A percentile compares a stretch with the other conserved stretches of the same genome.
phyloP scores from a whole-genome alignment of 2,797 vertebrate species.

The Clarias laeviceps region DNA sequence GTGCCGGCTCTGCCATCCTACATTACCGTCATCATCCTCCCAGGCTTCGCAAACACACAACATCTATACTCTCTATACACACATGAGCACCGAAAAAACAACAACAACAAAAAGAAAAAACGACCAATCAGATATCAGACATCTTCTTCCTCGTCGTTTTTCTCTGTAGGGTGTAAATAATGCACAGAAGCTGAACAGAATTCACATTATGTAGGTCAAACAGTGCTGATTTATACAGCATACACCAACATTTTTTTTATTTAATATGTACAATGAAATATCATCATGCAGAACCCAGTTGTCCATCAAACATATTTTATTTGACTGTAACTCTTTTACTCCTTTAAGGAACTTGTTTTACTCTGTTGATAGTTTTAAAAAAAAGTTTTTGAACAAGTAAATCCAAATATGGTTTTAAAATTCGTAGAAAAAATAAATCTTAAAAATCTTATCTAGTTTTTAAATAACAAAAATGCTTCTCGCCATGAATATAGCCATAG shows the following conservation, averaged over 20 bases:
- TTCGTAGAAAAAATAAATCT: no score
- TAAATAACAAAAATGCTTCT: no score
- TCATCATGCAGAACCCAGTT: no score
- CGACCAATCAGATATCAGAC: constrained; percentile 2
- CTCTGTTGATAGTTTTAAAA: no score
- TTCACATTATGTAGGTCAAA: not conserved
- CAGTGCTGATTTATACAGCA: constrained; percentile 2
- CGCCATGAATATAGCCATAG: no score
- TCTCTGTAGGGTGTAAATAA: constrained; percentile 10
- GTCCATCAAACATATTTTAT: no score
- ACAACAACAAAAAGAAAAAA: not conserved
- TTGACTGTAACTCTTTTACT: no score
- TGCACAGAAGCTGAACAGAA: not conserved
- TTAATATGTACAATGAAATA: not conserved
- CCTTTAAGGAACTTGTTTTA: no score
- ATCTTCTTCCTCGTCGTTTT: constrained; percentile 3
- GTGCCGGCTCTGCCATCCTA: constrained; percentile 73
- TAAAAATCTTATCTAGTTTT: no score
- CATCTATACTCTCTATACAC: not conserved
- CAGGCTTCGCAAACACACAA: constrained; percentile 10
- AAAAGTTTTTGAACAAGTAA: no score
- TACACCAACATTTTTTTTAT: constrained; percentile 5
- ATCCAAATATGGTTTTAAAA: no score
- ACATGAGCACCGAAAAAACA: constrained; percentile 9
- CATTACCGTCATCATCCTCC: constrained; percentile 77